Evolutionary conservation across 2,113 vertebrate species (phyloP), one percentile per base, ranked within the genome.

Genomic region (Ptychochromis oligacanthus): DNA sequence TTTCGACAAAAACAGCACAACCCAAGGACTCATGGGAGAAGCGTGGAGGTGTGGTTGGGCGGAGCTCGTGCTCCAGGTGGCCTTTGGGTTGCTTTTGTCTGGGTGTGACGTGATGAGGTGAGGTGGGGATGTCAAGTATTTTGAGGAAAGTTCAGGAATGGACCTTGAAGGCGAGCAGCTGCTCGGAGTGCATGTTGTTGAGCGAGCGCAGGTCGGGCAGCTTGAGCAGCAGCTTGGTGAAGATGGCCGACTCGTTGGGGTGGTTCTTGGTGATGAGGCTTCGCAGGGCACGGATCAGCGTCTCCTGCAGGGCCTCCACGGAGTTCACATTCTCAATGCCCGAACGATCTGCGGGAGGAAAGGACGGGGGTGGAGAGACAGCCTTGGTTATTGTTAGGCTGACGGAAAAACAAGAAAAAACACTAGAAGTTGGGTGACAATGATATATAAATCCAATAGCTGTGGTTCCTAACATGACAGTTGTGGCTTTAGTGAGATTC

Each of bases 141-240:
- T 34, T 4, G 40, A 81, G 79, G 75, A 81, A 64, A 34, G 38
- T 93, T 97, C 96, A 99, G 4, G 97, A 97, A 92, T 99, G 97
- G 93, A 99, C 97, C 96, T 98, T 98, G 91, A 99, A 99, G 95
- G 97, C 97, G 95, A 99, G 93, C 90, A 99, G 97, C 95, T 98
- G 96, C 95, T 99, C 97, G 5, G 98, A 99, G 96, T 99, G 98
- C 97, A 99, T 97, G 94, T 98, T 99, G 95, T 99, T 99, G 93
- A 99, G 97, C 82, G 98, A 97, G 89, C 97, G 97, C 92, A 99
- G 96, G 93, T 99, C 98, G 1, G 98, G 97, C 92, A 99, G 95
- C 80, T 98, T 99, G 75, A 99, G 95, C 92, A 99, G 97, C 87
- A 99, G 96, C 94, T 97, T 98, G 93, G 98, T 99, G 94, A 99